Evolutionary conservation across 2,888 invertebrate species (phyloP).

Genomic region (Esperia sulphurella): DNA sequence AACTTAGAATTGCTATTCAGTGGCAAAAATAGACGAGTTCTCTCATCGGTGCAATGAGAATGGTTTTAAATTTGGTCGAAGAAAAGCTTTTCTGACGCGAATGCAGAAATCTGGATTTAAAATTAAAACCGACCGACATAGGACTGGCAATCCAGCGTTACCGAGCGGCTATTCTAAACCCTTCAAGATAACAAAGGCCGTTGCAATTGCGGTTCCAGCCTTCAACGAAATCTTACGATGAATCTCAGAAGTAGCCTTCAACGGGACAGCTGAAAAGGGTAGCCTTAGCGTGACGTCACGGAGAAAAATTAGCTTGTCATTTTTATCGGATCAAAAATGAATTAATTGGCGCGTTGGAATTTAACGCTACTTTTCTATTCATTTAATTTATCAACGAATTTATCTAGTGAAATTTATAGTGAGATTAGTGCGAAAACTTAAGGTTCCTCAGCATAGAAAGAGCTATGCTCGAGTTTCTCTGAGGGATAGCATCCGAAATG

Average conservation of each 20-base stretch:
- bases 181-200: slow-evolving; percentile 5
- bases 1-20: no score
- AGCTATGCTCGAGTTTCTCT: no score
- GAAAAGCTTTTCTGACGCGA: neutral
- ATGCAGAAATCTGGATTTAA: neutral
- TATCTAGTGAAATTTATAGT: no score
- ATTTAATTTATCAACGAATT: no score
- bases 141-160: neutral
- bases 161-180: neutral
- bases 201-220: slow-evolving; percentile 1
- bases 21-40: no score
- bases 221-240: neutral
- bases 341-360: neutral
- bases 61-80: no score
- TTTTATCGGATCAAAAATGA: slow-evolving; percentile 1
- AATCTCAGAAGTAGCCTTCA: neutral
- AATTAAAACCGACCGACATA: slow-evolving; percentile 1
- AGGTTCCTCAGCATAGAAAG: no score
- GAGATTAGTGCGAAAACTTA: no score
- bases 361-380: no score
- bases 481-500: no score
- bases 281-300: neutral
- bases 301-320: slow-evolving; percentile 3
- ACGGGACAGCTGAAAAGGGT: slow-evolving; percentile 4
- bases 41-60: no score